Conservation (phyloP, 2,113 vertebrate species). For the Cyprinodon tularosa region DNA sequence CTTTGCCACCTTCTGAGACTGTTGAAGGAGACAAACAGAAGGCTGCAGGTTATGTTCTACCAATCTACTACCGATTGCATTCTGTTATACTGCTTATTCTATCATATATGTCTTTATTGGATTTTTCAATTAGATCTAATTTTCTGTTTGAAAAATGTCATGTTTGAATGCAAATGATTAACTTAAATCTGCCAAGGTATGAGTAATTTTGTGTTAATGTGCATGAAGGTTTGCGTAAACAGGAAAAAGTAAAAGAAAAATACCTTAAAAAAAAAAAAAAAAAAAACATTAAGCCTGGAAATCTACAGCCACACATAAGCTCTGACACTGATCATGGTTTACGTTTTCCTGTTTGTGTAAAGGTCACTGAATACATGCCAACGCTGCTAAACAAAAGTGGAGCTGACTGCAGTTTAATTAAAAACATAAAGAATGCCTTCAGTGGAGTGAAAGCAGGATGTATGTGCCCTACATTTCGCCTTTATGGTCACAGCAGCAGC, state of each 20-base stretch:
- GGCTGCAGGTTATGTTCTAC: too few species aligned
- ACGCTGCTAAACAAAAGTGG: conserved; percentile 20
- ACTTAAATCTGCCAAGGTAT: too few species aligned
- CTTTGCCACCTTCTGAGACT: too few species aligned
- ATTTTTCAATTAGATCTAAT: background rate
- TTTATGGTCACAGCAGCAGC: conserved; percentile 6
- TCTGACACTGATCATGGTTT: conserved; percentile 1
- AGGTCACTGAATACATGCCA: conserved; percentile 46
- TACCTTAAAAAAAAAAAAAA: background rate
- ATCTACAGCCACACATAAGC: conserved; percentile 11
- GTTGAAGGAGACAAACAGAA: too few species aligned
- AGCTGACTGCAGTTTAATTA: conserved; percentile 7
- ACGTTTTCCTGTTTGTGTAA: conserved; percentile 26
- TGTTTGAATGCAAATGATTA: too few species aligned
- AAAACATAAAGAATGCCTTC: conserved; percentile 7
- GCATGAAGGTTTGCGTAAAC: too few species aligned
- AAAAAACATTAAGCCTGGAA: background rate
- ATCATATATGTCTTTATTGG: too few species aligned
- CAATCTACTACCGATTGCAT: too few species aligned
- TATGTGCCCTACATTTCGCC: background rate
- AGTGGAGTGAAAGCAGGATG: conserved; percentile 1
- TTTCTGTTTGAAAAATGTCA: background rate
- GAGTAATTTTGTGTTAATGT: too few species aligned
- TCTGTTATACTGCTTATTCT: too few species aligned
- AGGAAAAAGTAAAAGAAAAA: too few species aligned